These are phyloP conservation scores for Pangasius macronema DNA, from an alignment of 2,797 vertebrate species.

Conservation along the genomic window DNA sequence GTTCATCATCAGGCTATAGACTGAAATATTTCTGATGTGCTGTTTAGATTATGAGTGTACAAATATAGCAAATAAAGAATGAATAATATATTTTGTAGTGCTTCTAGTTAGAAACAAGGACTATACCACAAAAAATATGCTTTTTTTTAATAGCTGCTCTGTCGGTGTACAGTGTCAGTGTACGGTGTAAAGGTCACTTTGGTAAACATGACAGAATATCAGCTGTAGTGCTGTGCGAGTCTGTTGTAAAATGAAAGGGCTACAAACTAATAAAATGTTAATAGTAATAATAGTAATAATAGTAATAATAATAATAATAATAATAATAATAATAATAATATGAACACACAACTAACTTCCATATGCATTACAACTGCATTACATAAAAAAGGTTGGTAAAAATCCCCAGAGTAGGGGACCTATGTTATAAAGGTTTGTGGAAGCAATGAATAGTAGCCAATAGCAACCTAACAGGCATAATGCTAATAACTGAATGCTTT, in stretches of 20 bases:
- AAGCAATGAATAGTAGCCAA: neutral
- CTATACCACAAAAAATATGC: neutral
- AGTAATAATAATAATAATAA: neutral
- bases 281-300: neutral
- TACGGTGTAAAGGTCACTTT: neutral
- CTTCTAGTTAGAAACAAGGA: neutral
- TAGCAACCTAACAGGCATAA: neutral
- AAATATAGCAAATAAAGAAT: neutral
- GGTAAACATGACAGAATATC: neutral
- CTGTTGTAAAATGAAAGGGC: neutral
- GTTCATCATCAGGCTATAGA: neutral
- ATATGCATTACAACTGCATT: neutral
- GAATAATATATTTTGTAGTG: neutral
- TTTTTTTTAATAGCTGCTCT: neutral
- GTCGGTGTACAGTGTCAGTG: neutral
- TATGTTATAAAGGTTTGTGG: neutral
- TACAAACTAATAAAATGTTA: neutral
- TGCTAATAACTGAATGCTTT: neutral
- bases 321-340: neutral
- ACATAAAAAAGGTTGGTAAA: neutral
- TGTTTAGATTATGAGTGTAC: neutral
- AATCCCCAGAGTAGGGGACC: neutral
- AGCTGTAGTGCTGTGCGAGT: neutral
- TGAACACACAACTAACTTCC: neutral
- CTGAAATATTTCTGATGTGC: neutral